These are phyloP conservation scores for Atta cephalotes DNA, from an alignment of 1,140 invertebrate species.

Conservation along the genomic window DNA sequence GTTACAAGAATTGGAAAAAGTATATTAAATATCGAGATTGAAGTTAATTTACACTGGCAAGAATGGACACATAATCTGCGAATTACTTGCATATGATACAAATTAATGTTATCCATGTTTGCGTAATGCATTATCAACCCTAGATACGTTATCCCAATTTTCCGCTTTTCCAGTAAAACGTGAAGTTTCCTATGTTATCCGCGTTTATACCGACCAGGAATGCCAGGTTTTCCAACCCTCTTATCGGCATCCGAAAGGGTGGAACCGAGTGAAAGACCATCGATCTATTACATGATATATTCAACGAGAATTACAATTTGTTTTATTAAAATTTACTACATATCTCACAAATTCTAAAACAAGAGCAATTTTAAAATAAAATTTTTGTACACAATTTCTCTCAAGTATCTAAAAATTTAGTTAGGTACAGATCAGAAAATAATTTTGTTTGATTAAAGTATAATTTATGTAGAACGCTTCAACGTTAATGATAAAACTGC, in stretches of 20 bases:
- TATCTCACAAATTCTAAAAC: background rate
- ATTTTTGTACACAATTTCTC: background rate
- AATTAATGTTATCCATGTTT: background rate
- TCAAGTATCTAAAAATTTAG: too few species aligned
- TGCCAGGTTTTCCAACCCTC: constrained; percentile 49
- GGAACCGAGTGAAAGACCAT: constrained; percentile 19
- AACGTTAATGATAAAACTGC: too few species aligned
- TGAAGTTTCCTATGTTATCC: constrained; percentile 72
- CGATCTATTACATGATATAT: constrained; percentile 2
- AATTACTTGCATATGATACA: constrained; percentile 16
- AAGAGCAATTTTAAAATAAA: background rate
- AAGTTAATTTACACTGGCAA: background rate
- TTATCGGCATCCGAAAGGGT: constrained; percentile 44
- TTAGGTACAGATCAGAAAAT: too few species aligned
- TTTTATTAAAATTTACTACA: background rate
- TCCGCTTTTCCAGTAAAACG: constrained; percentile 60
- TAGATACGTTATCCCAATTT: constrained; percentile 55
- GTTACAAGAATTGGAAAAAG: too few species aligned
- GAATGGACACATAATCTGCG: background rate
- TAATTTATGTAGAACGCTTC: too few species aligned
- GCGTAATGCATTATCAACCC: constrained; percentile 60
- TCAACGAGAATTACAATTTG: background rate
- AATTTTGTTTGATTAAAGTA: too few species aligned
- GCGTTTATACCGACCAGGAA: constrained; percentile 69
- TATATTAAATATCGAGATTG: too few species aligned